Evolutionary conservation across 2,888 invertebrate genomes (phyloP), one percentile per base, ranked within the genome.

Genomic region (Chorisops tibialis): DNA sequence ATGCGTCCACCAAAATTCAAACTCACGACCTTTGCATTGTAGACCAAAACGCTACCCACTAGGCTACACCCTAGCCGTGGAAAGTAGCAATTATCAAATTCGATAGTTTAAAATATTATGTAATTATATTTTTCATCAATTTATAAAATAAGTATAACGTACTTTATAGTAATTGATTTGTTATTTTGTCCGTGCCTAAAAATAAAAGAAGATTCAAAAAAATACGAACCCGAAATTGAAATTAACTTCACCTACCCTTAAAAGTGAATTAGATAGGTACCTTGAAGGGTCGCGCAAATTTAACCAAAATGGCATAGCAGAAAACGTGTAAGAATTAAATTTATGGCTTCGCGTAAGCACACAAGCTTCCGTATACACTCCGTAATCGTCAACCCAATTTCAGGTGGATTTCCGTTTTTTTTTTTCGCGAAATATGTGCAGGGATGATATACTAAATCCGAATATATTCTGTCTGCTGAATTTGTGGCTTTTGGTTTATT

Each of bases 301-400:
- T 38, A 38, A 47, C 16, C 30, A 14, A 59, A 59, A 4, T 11
- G 6, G 4, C 7, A 47, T 47, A 35, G 30, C 45, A 43, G 30
- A 48, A 38, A 59, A 59, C 37, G 38, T 47, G 59, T 48, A 48
- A 21, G 48, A 59, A 59, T 59, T 59, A 59, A 59, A 59, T 59
- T 59, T 59, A 59, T 59, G 47, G 24, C 18, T 56, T 45, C 30
- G 22, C 41, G 41, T 54, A 41, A 41, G 12, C 12, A 24, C 45
- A 24, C n/a, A 43, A 58, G 45, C 43, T 37, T 18, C 43, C 45
- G 58, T 47, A 47, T 48, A 47, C 45, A 37, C 48, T n/a, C 47
- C 47, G 19, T 37, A 59, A 45, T 56, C 56, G 56, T 56, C 45
- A 45, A 30, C 45, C 56, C 56, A 45, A 56, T 56, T 56, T 52